Evolutionary conservation across 2,888 invertebrate species (phyloP), one percentile per base, ranked within the genome.

Genomic region (Pterobdella sp.): DNA sequence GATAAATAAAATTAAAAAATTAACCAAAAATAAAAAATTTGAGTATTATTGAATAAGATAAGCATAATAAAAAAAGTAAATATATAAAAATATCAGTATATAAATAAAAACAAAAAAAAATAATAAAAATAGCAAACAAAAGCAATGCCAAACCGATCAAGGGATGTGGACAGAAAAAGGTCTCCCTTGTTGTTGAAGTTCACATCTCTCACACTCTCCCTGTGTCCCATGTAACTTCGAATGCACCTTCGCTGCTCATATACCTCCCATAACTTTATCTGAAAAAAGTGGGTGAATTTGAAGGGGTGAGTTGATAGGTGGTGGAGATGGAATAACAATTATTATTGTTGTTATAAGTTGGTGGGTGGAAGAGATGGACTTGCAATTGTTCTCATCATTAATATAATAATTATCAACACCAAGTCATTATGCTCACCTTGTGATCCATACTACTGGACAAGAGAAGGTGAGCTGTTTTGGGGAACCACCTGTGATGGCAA

Each of bases 381-480:
- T 7, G 42, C 49, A 7, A 42, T 42, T 22, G 22, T 42, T 22
- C 7, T n/a, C 26, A 26, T n/a, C 64, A 64, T 26, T n/a, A 69
- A 14, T 22, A 42, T 42, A 7, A 42, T 42, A 7, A 42, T 22
- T 22, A 42, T 42, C 49, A 42, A 14, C 22, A 26, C 29, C 36
- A 69, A 10, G 10, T 69, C 32, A 76, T 76, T 82, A 91, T 90
- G 87, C 98, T 97, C 72, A 97, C 92, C 77, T 94, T 88, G 78
- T 91, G 90, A 84, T 98, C 98, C 96, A 99, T 95, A 78, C 95
- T 92, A 71, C 91, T 92, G 0, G 97, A 96, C 0, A 98, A 87
- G 79, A 98, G 86, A 74, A 99, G 88, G 85, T 99, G 98, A 0
- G 94, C 97, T 0, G 94, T 92, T 77, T 87, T 87, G 0, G 98